Base-by-base conservation (phyloP, 2,797 vertebrate genomes). In the Microcaecilia unicolor region DNA sequence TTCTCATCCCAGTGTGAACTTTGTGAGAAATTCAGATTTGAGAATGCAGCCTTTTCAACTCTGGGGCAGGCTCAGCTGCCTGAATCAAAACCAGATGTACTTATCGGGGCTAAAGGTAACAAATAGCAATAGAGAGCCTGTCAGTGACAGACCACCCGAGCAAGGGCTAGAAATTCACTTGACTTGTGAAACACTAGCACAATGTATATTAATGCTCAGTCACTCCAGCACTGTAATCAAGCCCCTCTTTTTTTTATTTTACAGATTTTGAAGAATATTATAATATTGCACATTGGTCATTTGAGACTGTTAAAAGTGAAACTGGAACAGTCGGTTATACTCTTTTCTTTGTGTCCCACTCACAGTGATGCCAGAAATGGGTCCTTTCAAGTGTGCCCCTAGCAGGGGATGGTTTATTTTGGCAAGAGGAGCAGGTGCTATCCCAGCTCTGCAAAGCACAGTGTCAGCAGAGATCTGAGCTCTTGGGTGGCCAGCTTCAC, bases 21-120 rank as follows among this genome's bases (percentile, higher is more conserved):
- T 78, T 83, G 86, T 91, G 89, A 93, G 89, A 95, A 97, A 93
- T 91, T 91, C 79, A 89, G 92, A 93, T n/a, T 93, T 91, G 75
- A 77, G 71, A 53, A 54, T 59, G 46, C 70, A 76, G 72, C 70
- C 74, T 79, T 80, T 67, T 74, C 67, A 68, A 83, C 72, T 87
- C 83, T 59, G 81, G 87, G 90, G 88, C 80, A 64, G 91, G 81
- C 82, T 87, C 31, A 68, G 86, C 81, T 75, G 88, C 86, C 89
- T 86, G 87, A 96, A 97, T 91, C 80, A 87, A 90, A 97, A 97
- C 91, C 93, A 97, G 92, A 97, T 97, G 93, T 85, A 74, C 84
- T 86, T 90, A 89, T 90, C 90, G 69, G 81, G 72, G 73, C 82
- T 85, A 91, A 94, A 89, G 88, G 96, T 85, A 96, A 93, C 91